phyloP scores from a whole-genome alignment of 2,888 invertebrate genomes.

The Scaeva pyrastri region DNA sequence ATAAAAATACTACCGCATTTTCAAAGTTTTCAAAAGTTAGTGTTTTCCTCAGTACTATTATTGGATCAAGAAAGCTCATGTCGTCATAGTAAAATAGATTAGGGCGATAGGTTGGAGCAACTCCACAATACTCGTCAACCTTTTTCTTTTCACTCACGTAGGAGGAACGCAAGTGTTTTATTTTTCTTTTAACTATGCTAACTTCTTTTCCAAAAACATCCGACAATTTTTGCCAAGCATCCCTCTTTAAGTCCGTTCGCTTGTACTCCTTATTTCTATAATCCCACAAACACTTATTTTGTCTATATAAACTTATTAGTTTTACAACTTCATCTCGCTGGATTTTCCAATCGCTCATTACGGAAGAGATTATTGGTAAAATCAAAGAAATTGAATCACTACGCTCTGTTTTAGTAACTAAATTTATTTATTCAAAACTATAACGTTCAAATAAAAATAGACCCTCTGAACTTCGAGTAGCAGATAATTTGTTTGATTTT shows the following conservation, averaged over 20 bases:
- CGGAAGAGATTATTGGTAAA: neutral
- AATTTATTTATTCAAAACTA: neutral
- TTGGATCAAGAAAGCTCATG: conserved; percentile 65
- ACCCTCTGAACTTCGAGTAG: too few relatives aligned
- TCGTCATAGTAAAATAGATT: conserved; percentile 73
- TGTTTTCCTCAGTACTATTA: conserved; percentile 55
- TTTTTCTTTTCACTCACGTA: conserved; percentile 76
- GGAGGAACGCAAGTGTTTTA: conserved; percentile 73
- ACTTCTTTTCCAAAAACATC: conserved; percentile 54
- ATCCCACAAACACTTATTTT: conserved; percentile 76
- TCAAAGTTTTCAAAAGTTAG: neutral
- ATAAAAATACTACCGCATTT: neutral
- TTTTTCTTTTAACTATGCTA: conserved; percentile 70
- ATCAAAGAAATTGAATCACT: neutral
- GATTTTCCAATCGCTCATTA: conserved; percentile 45
- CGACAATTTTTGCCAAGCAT: conserved; percentile 71
- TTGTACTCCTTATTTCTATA: conserved; percentile 66
- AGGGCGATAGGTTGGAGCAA: conserved; percentile 32
- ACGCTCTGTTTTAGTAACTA: too few relatives aligned
- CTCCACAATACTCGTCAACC: conserved; percentile 46
- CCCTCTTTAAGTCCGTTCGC: conserved; percentile 56
- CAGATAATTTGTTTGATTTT: too few relatives aligned
- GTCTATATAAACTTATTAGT: conserved; percentile 54
- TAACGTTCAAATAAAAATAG: neutral
- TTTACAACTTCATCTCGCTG: neutral